Evolutionary conservation across 2,113 vertebrate genomes (phyloP), one percentile per base, ranked within the genome.

Genomic region (Lucifuga dentata): DNA sequence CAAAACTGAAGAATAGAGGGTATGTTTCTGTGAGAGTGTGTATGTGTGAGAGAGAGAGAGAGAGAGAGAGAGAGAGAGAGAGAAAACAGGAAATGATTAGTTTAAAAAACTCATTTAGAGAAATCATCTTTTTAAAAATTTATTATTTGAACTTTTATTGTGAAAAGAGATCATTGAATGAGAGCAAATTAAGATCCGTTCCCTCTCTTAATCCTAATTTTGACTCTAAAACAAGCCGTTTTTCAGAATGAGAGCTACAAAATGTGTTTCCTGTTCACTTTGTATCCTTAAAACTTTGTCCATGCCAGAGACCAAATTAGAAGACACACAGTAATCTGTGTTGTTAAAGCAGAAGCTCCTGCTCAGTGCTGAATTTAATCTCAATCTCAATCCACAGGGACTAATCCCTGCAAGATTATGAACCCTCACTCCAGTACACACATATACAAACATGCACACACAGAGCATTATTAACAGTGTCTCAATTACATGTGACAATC

Each of bases 321-420:
- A 11, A 56, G 46, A 65, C 17, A 15, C 10, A 70, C 13, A 56
- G 16, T 61, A 78, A 76, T 78, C 56, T 59, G 48, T 56, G 41
- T 33, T 51, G 41, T 45, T 64, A 52, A 61, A 49, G 49, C n/a
- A 75, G 19, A 23, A 44, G 44, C 39, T 60, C 19, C 40, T 8
- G 39, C 40, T 57, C 74, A 61, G 79, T 76, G 66, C 72, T 50
- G 41, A 38, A 67, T 82, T 78, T 85, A 90, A 89, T 88, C 86
- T 80, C 51, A 68, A 26, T 79, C 70, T 82, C 60, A 76, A 85
- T 86, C 76, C 63, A 52, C 49, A 68, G 63, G 44, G 56, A 61
- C 43, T 89, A 88, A 90, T 89, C 85, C n/a, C 71, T 46, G 9
- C 39, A 78, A n/a, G 85, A 89, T 89, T 86, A 85, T 49, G 53